phyloP scores from a whole-genome alignment of 2,113 vertebrate species.

The Irena cyanogastra region DNA sequence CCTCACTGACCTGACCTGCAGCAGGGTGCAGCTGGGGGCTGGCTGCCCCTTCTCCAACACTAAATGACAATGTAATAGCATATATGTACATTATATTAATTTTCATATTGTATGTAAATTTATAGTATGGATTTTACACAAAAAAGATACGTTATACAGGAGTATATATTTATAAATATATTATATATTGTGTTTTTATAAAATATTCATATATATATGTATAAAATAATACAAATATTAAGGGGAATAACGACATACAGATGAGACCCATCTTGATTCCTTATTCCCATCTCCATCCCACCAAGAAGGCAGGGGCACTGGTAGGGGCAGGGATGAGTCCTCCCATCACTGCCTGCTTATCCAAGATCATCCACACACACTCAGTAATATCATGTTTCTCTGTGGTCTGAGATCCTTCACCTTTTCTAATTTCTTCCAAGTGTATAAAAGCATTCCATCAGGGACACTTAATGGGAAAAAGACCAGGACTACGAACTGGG shows the following conservation, averaged over 20 bases:
- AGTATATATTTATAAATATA: not conserved
- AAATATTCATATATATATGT: too few species aligned
- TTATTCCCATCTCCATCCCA: not conserved
- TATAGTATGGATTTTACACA: not conserved
- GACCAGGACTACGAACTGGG: not conserved
- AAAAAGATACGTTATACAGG: not conserved
- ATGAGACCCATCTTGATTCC: not conserved
- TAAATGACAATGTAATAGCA: not conserved
- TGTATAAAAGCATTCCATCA: not conserved
- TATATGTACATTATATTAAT: fast-evolving
- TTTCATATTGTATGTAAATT: not conserved
- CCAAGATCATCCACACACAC: not conserved
- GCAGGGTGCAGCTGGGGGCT: conserved; percentile 15
- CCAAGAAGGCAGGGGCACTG: not conserved
- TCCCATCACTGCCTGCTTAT: not conserved
- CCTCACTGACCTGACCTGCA: conserved; percentile 78
- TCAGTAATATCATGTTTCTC: not conserved
- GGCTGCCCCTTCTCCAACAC: conserved; percentile 29
- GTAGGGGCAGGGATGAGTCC: not conserved
- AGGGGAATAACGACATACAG: fast-evolving
- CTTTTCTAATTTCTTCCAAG: not conserved
- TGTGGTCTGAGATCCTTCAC: not conserved
- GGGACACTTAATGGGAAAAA: not conserved
- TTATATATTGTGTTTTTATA: not conserved
- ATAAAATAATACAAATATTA: not conserved